phyloP scores from a whole-genome alignment of 2,888 invertebrate species.

The Deroplatys truncata region DNA sequence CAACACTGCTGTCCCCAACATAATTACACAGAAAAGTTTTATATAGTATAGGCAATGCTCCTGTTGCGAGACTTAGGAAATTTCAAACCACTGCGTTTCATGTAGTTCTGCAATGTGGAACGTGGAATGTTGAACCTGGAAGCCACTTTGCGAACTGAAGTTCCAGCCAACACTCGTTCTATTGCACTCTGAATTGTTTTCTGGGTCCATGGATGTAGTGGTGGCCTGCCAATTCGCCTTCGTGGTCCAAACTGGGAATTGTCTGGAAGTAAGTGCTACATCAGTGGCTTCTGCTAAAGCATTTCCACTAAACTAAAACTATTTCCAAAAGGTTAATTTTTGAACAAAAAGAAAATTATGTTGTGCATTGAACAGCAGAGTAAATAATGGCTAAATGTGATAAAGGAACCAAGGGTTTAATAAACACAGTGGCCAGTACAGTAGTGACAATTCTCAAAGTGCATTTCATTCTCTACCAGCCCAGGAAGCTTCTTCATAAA shows the following conservation, averaged over 20 bases:
- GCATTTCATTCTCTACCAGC: no score
- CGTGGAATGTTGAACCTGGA: constrained; percentile 16
- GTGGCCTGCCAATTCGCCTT: not conserved
- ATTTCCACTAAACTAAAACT: no score
- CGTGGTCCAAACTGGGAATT: not conserved
- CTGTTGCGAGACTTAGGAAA: not conserved
- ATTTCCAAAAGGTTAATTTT: no score
- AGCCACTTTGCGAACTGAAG: constrained; percentile 17
- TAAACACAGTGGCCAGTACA: no score
- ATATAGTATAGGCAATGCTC: not conserved
- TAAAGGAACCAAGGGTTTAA: no score
- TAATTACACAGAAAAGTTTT: not conserved
- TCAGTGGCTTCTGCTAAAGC: not conserved
- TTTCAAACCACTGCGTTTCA: not conserved
- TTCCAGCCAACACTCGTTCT: constrained; percentile 10
- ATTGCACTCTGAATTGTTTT: not conserved
- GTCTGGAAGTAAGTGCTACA: not conserved
- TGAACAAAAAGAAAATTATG: no score
- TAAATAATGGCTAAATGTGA: no score
- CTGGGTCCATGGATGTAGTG: not conserved
- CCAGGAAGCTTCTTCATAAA: no score
- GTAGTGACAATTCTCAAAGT: no score
- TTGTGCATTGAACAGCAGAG: no score
- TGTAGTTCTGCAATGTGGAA: constrained; percentile 19
- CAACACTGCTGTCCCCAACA: not conserved